Evolutionary conservation across 2,797 vertebrate genomes (phyloP).

Genomic region (Poecilia velifera): DNA sequence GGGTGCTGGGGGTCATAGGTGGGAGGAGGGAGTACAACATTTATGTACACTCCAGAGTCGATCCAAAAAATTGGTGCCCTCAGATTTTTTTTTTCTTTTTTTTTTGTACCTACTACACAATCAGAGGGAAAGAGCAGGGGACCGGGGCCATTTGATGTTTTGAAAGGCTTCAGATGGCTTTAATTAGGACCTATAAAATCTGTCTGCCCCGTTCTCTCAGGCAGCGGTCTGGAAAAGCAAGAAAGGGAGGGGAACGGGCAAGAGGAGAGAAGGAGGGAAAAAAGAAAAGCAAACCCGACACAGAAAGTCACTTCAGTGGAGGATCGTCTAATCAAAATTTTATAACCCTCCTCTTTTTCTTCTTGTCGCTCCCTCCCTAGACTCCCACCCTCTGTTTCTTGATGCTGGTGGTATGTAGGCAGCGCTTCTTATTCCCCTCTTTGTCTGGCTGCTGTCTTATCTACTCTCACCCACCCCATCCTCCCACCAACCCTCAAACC

Average conservation of each 20-base stretch:
- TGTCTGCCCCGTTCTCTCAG: constrained; percentile 83
- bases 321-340: constrained; percentile 81
- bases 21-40: constrained; percentile 14
- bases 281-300: constrained; percentile 62
- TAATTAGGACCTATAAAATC: constrained; percentile 93
- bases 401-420: constrained; percentile 79
- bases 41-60: constrained; percentile 36
- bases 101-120: constrained; percentile 60
- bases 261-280: constrained; percentile 16
- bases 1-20: constrained; percentile 28
- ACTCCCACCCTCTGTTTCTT: constrained; percentile 64
- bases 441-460: constrained; percentile 91
- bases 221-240: constrained; percentile 71
- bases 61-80: constrained; percentile 45
- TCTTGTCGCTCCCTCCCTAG: constrained; percentile 49
- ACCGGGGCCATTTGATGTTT: constrained; percentile 83
- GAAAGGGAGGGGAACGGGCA: constrained; percentile 55
- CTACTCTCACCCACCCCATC: constrained; percentile 75
- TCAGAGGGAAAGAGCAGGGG: constrained; percentile 59
- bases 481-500: constrained; percentile 76
- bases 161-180: constrained; percentile 91
- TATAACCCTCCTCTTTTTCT: constrained; percentile 68
- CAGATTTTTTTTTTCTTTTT: constrained; percentile 42
- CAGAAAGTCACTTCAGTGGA: constrained; percentile 81
- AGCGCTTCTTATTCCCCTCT: constrained; percentile 81